Percentiles rank a stretch among this genome's conserved stretches.
phyloP scores from a whole-genome alignment of 2,888 invertebrate species.

The Lepas anatifera region DNA sequence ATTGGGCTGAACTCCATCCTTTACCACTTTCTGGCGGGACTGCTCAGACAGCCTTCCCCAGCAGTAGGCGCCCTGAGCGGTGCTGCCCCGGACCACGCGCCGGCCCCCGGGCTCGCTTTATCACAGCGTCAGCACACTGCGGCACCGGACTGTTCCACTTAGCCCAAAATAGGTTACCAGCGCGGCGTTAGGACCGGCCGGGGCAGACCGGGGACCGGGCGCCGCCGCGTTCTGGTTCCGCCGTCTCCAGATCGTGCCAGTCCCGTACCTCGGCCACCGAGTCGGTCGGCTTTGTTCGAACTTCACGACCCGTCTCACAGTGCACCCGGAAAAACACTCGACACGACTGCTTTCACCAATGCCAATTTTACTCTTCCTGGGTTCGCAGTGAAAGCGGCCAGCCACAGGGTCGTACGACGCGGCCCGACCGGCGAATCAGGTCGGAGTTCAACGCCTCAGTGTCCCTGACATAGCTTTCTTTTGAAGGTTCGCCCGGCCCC shows the following conservation, averaged over 20 bases:
- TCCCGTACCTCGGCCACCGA: not conserved
- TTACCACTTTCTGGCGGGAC: too few species aligned
- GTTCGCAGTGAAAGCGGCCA: not conserved
- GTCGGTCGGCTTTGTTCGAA: too few species aligned
- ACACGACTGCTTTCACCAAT: not conserved
- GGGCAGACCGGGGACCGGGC: not conserved
- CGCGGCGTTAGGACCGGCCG: not conserved
- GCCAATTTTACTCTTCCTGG: not conserved
- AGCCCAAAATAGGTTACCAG: not conserved
- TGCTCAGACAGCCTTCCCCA: too few species aligned
- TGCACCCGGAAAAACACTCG: not conserved
- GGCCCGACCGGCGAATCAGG: not conserved
- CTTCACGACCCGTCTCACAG: too few species aligned
- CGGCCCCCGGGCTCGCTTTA: too few species aligned
- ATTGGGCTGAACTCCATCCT: too few species aligned
- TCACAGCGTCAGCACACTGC: too few species aligned
- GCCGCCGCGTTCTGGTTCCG: not conserved
- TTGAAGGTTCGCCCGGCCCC: not conserved
- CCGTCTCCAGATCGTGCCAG: not conserved
- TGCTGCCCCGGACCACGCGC: too few species aligned
- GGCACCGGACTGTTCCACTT: not conserved
- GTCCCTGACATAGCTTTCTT: conserved; percentile 6
- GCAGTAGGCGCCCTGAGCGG: too few species aligned
- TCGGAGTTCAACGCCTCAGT: conserved; percentile 1
- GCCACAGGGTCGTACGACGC: too few species aligned